Evolutionary conservation across 2,888 invertebrate species (phyloP).

Genomic region (Petrolisthes cinctipes): DNA sequence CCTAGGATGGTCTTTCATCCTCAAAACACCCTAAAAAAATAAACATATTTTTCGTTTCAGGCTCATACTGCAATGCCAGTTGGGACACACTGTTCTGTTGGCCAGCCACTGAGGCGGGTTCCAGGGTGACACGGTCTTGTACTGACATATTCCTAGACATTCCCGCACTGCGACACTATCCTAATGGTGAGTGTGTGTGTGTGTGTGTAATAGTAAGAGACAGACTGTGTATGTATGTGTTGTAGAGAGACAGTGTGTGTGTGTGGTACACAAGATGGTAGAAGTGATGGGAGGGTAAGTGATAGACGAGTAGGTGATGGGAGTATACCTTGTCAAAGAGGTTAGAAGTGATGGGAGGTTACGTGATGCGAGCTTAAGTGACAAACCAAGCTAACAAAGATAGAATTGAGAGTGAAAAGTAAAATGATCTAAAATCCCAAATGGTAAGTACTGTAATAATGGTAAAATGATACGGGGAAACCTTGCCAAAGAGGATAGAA

Average conservation of each 20-base stretch:
- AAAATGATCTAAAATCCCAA: no score
- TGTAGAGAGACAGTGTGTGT: background rate
- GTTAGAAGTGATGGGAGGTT: no score
- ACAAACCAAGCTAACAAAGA: no score
- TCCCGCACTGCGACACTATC: conserved; percentile 11
- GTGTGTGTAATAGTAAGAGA: no score
- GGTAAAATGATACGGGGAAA: no score
- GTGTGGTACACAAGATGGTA: background rate
- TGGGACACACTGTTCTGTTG: conserved; percentile 48
- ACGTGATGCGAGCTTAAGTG: no score
- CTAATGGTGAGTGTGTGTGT: conserved; percentile 34
- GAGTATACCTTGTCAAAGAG: no score
- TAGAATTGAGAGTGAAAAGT: no score
- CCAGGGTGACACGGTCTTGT: conserved; percentile 21
- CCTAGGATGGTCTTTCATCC: no score
- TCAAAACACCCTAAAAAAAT: no score
- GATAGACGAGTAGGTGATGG: background rate
- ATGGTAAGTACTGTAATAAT: no score
- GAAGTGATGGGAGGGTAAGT: background rate
- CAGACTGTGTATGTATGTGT: background rate
- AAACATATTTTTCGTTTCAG: conserved; percentile 21
- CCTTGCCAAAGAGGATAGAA: no score
- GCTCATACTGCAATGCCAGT: conserved; percentile 33
- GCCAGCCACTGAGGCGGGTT: conserved; percentile 29
- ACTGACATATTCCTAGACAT: conserved; percentile 30